phyloP scores from a whole-genome alignment of 2,888 invertebrate genomes.

The Sisyra nigra region DNA sequence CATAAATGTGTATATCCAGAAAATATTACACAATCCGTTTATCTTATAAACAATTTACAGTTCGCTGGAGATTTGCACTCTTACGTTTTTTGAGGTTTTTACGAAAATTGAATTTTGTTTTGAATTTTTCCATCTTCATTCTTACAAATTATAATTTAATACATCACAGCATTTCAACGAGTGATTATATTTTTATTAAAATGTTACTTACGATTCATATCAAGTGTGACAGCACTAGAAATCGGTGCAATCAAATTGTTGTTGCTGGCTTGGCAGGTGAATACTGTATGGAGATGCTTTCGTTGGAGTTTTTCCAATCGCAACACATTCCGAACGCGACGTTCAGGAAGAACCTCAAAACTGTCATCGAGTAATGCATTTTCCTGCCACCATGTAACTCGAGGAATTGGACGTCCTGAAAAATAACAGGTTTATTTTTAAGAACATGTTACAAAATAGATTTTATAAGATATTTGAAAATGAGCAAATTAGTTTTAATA shows the following conservation, averaged over 20 bases:
- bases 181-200: slow-evolving; percentile 1
- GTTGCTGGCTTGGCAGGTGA: slow-evolving; percentile 60
- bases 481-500: no score
- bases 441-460: no score
- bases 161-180: not conserved
- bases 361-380: slow-evolving; percentile 53
- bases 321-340: slow-evolving; percentile 51
- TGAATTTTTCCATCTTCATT: not conserved
- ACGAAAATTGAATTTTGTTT: no score
- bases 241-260: slow-evolving; percentile 53
- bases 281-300: slow-evolving; percentile 45
- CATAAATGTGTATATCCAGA: no score
- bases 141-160: not conserved
- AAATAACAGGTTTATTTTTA: not conserved
- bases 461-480: no score
- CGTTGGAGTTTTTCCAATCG: slow-evolving; percentile 49
- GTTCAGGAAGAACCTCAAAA: slow-evolving; percentile 46
- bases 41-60: no score
- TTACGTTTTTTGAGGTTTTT: no score
- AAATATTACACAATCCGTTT: no score
- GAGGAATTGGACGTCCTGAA: slow-evolving; percentile 55
- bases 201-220: slow-evolving; percentile 52
- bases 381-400: slow-evolving; percentile 65
- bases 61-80: no score
- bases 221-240: slow-evolving; percentile 46